Evolutionary conservation across 2,888 invertebrate species (phyloP).

Genomic region (Eupithecia inturbata): DNA sequence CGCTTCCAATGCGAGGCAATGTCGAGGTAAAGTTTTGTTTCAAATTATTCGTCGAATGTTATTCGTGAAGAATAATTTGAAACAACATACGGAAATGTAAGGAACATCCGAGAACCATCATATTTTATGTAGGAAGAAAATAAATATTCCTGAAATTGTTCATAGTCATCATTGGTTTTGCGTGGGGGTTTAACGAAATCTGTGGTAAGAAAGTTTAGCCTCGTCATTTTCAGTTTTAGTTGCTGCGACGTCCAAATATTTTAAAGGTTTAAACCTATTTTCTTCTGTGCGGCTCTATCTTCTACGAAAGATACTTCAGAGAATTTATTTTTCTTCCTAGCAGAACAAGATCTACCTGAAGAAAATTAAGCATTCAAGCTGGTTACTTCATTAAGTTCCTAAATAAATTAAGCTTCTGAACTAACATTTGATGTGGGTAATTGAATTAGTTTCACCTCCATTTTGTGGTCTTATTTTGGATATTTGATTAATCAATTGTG

Average conservation of each 20-base stretch:
- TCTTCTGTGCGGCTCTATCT: not conserved
- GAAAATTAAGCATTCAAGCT: constrained; percentile 41
- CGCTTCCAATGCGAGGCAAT: constrained; percentile 50
- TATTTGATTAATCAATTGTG: constrained; percentile 18
- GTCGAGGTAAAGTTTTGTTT: constrained; percentile 51
- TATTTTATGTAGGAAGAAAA: not conserved
- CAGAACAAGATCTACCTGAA: constrained; percentile 31
- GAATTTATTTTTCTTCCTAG: constrained; percentile 46
- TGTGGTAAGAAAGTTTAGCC: not conserved
- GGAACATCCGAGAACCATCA: not conserved
- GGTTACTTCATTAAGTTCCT: constrained; percentile 51
- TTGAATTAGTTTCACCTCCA: constrained; percentile 43
- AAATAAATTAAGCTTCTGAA: constrained; percentile 52
- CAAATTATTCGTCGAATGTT: constrained; percentile 42
- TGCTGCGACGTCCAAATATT: not conserved
- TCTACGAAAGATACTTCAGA: constrained; percentile 23
- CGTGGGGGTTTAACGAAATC: not conserved
- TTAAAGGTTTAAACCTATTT: not conserved
- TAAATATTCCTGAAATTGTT: not conserved
- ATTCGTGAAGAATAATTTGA: constrained; percentile 13
- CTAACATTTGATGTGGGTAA: constrained; percentile 53
- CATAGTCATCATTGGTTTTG: not conserved
- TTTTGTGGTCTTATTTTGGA: constrained; percentile 24
- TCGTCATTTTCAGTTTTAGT: not conserved
- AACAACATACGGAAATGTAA: constrained; percentile 11